phyloP scores from a whole-genome alignment of 2,888 invertebrate species.

The Acleris cristana region DNA sequence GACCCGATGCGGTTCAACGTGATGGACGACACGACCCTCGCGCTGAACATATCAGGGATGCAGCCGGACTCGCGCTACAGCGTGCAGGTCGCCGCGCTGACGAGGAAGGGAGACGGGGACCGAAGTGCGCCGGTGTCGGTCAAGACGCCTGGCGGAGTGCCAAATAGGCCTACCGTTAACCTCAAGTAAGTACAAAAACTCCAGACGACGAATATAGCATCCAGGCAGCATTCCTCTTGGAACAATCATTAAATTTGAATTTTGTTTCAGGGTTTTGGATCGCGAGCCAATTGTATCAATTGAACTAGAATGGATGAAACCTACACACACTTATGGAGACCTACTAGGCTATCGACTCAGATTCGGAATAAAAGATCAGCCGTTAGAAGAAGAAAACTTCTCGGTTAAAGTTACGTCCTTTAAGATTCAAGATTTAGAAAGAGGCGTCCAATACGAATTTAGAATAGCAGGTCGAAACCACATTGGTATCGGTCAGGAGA shows the following conservation, averaged over 20 bases:
- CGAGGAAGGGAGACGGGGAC: constrained; percentile 98
- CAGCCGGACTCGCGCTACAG: constrained; percentile 98
- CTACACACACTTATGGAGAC: constrained; percentile 94
- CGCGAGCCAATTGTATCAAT: constrained; percentile 94
- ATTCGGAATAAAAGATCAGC: constrained; percentile 94
- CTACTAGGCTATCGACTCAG: constrained; percentile 93
- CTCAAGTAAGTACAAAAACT: constrained; percentile 86
- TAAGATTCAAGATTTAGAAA: constrained; percentile 91
- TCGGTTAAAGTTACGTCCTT: constrained; percentile 87
- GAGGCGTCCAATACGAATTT: constrained; percentile 98
- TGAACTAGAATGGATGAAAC: constrained; percentile 96
- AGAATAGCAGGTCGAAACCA: constrained; percentile 97
- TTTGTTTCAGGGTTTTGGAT: constrained; percentile 88
- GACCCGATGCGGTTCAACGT: constrained; percentile 95
- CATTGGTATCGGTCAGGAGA: constrained; percentile 97
- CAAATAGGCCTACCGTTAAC: constrained; percentile 91
- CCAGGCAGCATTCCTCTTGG: constrained; percentile 23
- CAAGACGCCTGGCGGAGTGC: constrained; percentile 97
- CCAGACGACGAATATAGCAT: not conserved
- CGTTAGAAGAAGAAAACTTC: constrained; percentile 88
- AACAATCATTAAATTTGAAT: not conserved
- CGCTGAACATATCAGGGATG: constrained; percentile 93
- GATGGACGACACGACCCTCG: constrained; percentile 89
- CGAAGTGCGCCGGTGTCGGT: constrained; percentile 93
- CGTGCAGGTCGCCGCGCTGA: constrained; percentile 97